Evolutionary conservation across 2,113 vertebrate genomes (phyloP).

Genomic region (Rutilus rutilus): DNA sequence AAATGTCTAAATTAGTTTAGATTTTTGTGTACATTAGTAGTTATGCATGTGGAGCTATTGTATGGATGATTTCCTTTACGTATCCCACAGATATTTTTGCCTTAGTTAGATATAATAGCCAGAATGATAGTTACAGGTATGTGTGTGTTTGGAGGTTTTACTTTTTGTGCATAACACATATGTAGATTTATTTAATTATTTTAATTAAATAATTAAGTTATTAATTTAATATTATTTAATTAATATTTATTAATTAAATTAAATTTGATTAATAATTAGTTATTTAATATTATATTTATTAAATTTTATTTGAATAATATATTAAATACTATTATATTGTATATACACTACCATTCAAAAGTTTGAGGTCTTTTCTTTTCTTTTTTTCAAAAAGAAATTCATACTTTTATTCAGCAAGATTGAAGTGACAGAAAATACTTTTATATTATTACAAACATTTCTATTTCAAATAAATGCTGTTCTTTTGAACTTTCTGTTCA

Average conservation of each 20-base stretch:
- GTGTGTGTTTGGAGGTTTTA: slow-evolving; percentile 43
- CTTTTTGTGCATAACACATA: background rate
- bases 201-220: too few relatives aligned
- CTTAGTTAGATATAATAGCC: slow-evolving; percentile 95
- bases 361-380: background rate
- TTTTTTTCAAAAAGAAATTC: too few relatives aligned
- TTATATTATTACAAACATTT: background rate
- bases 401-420: too few relatives aligned
- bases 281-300: too few relatives aligned
- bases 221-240: too few relatives aligned
- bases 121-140: slow-evolving; percentile 96
- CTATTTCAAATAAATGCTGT: background rate
- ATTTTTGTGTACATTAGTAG: background rate
- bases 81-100: slow-evolving; percentile 94
- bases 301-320: too few relatives aligned
- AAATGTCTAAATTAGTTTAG: background rate
- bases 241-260: too few relatives aligned
- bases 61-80: slow-evolving; percentile 77
- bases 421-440: too few relatives aligned
- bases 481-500: background rate
- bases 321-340: too few relatives aligned
- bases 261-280: too few relatives aligned
- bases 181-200: too few relatives aligned
- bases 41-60: background rate
- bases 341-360: background rate